Percentiles rank a stretch among this genome's conserved stretches.
Evolutionary conservation across 2,113 vertebrate genomes (phyloP).

Genomic region (Astatotilapia flaviijosephi): DNA sequence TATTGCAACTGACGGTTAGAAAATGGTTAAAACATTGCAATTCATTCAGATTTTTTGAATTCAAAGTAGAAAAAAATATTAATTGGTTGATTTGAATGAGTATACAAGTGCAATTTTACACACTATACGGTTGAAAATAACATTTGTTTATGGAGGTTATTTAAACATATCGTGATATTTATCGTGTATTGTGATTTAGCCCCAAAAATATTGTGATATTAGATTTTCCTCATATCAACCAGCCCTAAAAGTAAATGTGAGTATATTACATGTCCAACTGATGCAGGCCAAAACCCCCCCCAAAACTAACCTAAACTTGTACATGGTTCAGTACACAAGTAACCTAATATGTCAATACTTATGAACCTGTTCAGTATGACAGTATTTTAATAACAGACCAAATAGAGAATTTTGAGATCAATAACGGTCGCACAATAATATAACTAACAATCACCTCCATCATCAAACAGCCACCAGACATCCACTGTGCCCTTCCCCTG

Average conservation of each 20-base stretch:
- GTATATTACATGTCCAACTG: not conserved
- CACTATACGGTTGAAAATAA: not conserved
- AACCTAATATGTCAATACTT: not conserved
- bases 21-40: not conserved
- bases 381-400: not conserved
- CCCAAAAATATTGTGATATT: not conserved
- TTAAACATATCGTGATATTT: not conserved
- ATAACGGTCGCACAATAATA: not conserved
- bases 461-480: constrained; percentile 99
- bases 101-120: not conserved
- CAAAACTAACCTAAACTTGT: not conserved
- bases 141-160: not conserved
- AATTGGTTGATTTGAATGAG: not conserved
- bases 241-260: not conserved
- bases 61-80: not conserved
- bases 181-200: not conserved
- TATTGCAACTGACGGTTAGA: not conserved
- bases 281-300: not conserved
- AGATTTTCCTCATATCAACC: not conserved
- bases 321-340: not conserved
- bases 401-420: not conserved
- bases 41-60: not conserved
- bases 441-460: constrained; percentile 79
- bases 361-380: not conserved
- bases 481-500: constrained; percentile 96